Percentiles rank a stretch among this genome's conserved stretches.
phyloP scores from a whole-genome alignment of 2,888 invertebrate genomes.

The Cheilosia scutellata region DNA sequence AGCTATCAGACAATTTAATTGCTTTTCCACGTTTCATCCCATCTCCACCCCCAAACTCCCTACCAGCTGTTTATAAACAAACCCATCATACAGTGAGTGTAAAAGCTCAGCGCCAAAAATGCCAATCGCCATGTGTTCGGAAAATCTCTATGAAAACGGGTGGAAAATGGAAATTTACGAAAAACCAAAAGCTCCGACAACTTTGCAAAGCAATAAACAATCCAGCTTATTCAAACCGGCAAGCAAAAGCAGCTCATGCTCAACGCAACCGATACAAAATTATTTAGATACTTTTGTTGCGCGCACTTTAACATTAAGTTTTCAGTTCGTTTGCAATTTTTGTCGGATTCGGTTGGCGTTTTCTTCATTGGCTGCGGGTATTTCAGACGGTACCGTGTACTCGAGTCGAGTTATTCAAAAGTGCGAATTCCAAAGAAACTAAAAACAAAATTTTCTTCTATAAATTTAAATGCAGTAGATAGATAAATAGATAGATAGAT shows the following conservation, averaged over 20 bases:
- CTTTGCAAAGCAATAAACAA: conserved; percentile 62
- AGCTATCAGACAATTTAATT: background rate
- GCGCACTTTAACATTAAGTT: conserved; percentile 33
- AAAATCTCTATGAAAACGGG: conserved; percentile 9
- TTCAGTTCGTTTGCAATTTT: conserved; percentile 70
- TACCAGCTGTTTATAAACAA: conserved; percentile 37
- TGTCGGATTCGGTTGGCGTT: conserved; percentile 61
- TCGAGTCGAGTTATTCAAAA: conserved; percentile 25
- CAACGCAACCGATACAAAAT: conserved; percentile 2
- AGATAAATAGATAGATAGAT: conserved; percentile 7
- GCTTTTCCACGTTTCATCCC: background rate
- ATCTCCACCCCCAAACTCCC: background rate
- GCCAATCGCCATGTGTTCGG: conserved; percentile 38
- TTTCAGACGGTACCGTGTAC: background rate
- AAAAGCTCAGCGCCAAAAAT: conserved; percentile 45
- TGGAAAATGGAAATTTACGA: conserved; percentile 36
- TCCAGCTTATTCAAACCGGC: conserved; percentile 5
- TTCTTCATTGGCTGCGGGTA: background rate
- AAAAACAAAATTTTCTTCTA: background rate
- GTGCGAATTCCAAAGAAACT: conserved; percentile 22
- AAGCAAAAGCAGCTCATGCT: conserved; percentile 22
- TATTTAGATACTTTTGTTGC: conserved; percentile 51
- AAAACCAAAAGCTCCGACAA: conserved; percentile 50
- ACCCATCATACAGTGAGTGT: background rate
- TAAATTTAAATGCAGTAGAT: background rate